Conservation (phyloP, 2,888 invertebrate genomes). For the Tiliacea aurago region DNA sequence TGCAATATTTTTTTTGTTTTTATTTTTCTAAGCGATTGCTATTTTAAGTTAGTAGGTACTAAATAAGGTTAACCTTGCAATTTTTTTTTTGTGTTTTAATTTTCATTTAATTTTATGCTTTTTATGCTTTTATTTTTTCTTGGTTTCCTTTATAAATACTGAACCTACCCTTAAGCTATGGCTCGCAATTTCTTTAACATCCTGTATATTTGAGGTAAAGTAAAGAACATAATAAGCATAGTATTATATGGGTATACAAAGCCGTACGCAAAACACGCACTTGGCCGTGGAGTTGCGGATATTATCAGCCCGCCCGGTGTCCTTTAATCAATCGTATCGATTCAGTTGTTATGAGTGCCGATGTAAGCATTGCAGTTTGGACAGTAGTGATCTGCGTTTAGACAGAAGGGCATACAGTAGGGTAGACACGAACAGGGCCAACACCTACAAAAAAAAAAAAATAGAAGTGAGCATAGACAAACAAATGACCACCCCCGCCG, state of each 20-base stretch:
- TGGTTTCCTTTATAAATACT: too few relatives aligned
- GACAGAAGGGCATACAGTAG: conserved; percentile 8
- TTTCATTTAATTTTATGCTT: too few relatives aligned
- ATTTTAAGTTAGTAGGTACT: too few relatives aligned
- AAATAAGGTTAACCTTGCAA: too few relatives aligned
- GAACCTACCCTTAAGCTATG: too few relatives aligned
- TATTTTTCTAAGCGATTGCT: too few relatives aligned
- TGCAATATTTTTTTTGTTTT: too few relatives aligned
- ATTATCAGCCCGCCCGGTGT: neutral
- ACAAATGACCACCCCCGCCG: too few relatives aligned
- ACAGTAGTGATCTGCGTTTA: conserved; percentile 42
- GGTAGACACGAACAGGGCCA: conserved; percentile 23
- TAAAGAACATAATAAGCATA: neutral
- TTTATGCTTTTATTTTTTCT: too few relatives aligned
- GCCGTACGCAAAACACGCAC: neutral
- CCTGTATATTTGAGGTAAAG: neutral
- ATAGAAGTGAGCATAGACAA: neutral
- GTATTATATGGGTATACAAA: neutral
- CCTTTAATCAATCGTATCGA: neutral
- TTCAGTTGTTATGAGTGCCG: conserved; percentile 4
- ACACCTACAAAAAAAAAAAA: conserved; percentile 11
- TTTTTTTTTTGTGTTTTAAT: too few relatives aligned
- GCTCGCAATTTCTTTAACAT: too few relatives aligned
- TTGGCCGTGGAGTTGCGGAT: neutral
- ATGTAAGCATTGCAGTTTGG: conserved; percentile 27